A percentile compares a stretch with the other conserved stretches of the same genome.
Evolutionary conservation across 1,140 invertebrate genomes (phyloP).

Genomic region (Anoplolepis gracilipes): DNA sequence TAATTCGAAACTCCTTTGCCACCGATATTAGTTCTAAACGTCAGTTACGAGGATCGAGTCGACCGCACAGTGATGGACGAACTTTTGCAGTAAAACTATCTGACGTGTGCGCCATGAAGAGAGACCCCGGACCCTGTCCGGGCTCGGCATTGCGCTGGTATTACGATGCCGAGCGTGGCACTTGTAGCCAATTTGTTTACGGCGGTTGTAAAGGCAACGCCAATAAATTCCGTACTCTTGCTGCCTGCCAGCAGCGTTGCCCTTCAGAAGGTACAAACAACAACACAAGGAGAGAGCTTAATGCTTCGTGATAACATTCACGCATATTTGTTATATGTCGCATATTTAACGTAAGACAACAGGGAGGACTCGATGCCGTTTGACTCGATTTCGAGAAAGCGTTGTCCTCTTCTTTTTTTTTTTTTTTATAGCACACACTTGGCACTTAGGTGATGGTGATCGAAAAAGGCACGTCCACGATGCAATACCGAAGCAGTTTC

Average conservation of each 20-base stretch:
- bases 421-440: background rate
- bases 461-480: background rate
- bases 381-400: slow-evolving; percentile 11
- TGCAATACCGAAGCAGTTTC: background rate
- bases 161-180: slow-evolving; percentile 86
- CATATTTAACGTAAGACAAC: slow-evolving; percentile 7
- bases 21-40: slow-evolving; percentile 36
- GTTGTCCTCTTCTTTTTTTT: background rate
- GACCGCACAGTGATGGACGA: slow-evolving; percentile 47
- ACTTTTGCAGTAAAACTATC: slow-evolving; percentile 81
- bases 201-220: slow-evolving; percentile 89
- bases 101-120: slow-evolving; percentile 87
- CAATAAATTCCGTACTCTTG: slow-evolving; percentile 88
- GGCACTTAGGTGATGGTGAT: slow-evolving; percentile 1
- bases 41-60: background rate
- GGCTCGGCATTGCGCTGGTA: slow-evolving; percentile 87
- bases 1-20: slow-evolving; percentile 25
- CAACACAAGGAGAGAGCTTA: slow-evolving; percentile 45
- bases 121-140: slow-evolving; percentile 87
- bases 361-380: background rate
- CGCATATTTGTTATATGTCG: too few species aligned
- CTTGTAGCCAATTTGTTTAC: slow-evolving; percentile 88
- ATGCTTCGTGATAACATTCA: slow-evolving; percentile 57
- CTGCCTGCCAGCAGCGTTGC: slow-evolving; percentile 87
- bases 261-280: slow-evolving; percentile 75